phyloP scores from a whole-genome alignment of 2,797 vertebrate genomes.

The Phrynocephalus guinanensis region DNA sequence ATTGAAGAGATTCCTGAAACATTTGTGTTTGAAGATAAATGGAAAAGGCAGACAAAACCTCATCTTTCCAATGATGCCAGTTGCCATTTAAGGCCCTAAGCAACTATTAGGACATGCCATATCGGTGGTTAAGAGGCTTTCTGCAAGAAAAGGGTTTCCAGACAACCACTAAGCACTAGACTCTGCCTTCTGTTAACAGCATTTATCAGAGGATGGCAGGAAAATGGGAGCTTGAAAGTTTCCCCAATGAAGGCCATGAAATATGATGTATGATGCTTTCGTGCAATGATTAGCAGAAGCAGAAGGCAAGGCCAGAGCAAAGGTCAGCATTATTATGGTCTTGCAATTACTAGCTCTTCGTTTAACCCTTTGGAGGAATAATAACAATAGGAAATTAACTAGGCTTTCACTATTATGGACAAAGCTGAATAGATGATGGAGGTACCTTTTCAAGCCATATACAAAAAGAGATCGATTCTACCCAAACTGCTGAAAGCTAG shows the following conservation, averaged over 20 bases:
- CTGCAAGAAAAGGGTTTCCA: constrained; percentile 35
- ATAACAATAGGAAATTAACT: constrained; percentile 62
- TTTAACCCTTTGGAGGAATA: constrained; percentile 63
- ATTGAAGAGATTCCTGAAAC: neutral
- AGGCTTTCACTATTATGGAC: constrained; percentile 60
- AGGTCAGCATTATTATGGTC: constrained; percentile 66
- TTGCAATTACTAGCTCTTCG: constrained; percentile 71
- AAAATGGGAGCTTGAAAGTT: constrained; percentile 37
- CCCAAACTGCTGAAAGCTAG: constrained; percentile 18
- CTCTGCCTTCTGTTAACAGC: constrained; percentile 47
- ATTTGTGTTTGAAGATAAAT: neutral
- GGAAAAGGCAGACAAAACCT: neutral
- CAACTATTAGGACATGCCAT: constrained; percentile 43
- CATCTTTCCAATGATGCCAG: constrained; percentile 20
- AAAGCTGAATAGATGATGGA: constrained; percentile 68
- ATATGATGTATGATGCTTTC: constrained; percentile 69
- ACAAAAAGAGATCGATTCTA: constrained; percentile 41
- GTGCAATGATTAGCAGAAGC: constrained; percentile 59
- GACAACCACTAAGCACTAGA: neutral
- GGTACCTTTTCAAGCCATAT: constrained; percentile 45
- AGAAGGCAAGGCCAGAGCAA: constrained; percentile 54
- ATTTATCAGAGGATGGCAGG: constrained; percentile 25
- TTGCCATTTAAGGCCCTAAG: constrained; percentile 28
- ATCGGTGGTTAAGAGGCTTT: constrained; percentile 19
- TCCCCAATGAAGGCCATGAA: constrained; percentile 35